Conservation (phyloP, 2,888 invertebrate genomes). For the Phengaris alcon region DNA sequence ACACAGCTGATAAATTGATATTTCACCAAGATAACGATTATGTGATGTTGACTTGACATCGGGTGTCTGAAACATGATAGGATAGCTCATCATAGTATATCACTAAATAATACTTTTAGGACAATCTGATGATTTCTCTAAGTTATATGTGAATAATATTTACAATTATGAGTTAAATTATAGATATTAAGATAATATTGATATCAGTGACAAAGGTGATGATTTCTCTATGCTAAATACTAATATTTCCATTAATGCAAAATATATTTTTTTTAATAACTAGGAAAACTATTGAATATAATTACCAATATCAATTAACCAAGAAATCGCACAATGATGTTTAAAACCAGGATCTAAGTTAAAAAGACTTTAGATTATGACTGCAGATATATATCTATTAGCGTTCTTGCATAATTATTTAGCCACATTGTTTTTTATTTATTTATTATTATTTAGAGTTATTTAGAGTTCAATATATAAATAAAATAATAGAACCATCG, state of each 20-base stretch:
- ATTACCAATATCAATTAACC: background rate
- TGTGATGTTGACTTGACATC: slow-evolving; percentile 36
- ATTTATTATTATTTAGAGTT: background rate
- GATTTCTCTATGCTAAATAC: too few relatives aligned
- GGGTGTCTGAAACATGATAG: slow-evolving; percentile 36
- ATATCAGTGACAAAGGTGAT: too few relatives aligned
- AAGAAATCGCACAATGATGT: slow-evolving; percentile 5
- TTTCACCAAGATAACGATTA: slow-evolving; percentile 40
- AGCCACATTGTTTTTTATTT: too few relatives aligned
- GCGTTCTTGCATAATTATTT: slow-evolving; percentile 13
- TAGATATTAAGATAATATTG: too few relatives aligned
- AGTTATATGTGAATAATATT: background rate
- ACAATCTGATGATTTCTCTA: slow-evolving; percentile 7
- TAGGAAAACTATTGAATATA: background rate
- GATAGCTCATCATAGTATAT: slow-evolving; percentile 27
- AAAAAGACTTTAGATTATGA: background rate
- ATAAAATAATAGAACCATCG: too few relatives aligned
- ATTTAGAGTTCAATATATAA: background rate
- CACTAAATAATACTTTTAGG: slow-evolving; percentile 31
- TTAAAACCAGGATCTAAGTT: background rate
- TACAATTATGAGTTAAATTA: too few relatives aligned
- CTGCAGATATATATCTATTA: background rate
- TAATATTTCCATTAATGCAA: too few relatives aligned
- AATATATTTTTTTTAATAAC: too few relatives aligned
- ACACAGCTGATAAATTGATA: slow-evolving; percentile 13